Conservation (phyloP, 2,113 vertebrate genomes). For the Corydoras sp. region DNA sequence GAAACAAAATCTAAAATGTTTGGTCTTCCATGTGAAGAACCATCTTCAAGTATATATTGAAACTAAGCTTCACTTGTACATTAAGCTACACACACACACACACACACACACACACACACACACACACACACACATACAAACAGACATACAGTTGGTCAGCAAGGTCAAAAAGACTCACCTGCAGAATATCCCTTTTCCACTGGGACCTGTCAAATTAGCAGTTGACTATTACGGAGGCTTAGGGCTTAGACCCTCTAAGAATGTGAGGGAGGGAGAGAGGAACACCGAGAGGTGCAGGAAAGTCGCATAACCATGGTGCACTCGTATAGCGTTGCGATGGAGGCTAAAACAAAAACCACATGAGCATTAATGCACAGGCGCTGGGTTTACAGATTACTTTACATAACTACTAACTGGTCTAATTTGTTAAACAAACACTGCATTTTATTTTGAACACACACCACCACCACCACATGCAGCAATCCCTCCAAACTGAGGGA, state of each 20-base stretch:
- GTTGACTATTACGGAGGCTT: slow-evolving; percentile 38
- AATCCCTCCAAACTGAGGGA: slow-evolving; percentile 18
- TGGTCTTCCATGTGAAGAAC: too few species aligned
- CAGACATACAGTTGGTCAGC: slow-evolving; percentile 20
- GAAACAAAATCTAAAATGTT: too few species aligned
- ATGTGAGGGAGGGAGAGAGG: background rate
- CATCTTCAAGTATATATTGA: too few species aligned
- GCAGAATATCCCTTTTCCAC: slow-evolving; percentile 39
- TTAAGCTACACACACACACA: slow-evolving; percentile 17
- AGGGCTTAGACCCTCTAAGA: slow-evolving; percentile 9
- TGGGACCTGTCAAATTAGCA: slow-evolving; percentile 48
- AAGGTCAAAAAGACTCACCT: slow-evolving; percentile 45
- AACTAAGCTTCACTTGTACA: background rate
- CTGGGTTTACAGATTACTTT: slow-evolving; percentile 45
- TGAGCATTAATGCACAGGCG: slow-evolving; percentile 46
- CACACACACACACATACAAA: slow-evolving; percentile 18
- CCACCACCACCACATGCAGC: slow-evolving; percentile 33
- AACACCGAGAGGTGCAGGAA: background rate
- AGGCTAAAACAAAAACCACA: slow-evolving; percentile 48
- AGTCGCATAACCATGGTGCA: slow-evolving; percentile 24
- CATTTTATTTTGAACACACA: slow-evolving; percentile 39
- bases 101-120: slow-evolving; percentile 20
- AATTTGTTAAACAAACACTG: slow-evolving; percentile 56
- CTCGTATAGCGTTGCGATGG: slow-evolving; percentile 19
- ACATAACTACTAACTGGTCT: slow-evolving; percentile 52